Evolutionary conservation across 2,797 vertebrate species (phyloP).

Genomic region (Cossypha polioptera): DNA sequence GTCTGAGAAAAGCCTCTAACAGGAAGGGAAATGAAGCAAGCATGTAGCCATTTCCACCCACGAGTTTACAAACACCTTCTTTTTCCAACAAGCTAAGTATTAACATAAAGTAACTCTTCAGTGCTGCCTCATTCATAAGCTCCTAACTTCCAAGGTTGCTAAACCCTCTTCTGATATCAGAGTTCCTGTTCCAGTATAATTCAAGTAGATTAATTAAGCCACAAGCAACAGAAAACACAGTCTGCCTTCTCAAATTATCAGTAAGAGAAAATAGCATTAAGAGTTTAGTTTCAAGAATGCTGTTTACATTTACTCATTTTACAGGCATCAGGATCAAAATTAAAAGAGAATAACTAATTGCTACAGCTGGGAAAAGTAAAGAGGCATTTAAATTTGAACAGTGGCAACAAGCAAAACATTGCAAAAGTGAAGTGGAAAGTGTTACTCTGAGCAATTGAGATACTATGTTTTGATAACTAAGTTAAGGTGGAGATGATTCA

Average conservation of each 20-base stretch:
- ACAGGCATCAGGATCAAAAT: neutral
- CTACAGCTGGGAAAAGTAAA: constrained; percentile 55
- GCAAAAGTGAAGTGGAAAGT: constrained; percentile 37
- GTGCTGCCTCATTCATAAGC: neutral
- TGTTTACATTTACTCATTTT: constrained; percentile 52
- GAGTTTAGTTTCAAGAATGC: constrained; percentile 32
- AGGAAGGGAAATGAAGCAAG: neutral
- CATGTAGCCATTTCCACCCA: neutral
- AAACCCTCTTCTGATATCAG: neutral
- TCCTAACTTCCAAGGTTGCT: neutral
- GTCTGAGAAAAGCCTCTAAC: neutral
- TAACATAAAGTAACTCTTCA: neutral
- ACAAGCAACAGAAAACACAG: constrained; percentile 2
- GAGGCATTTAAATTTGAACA: constrained; percentile 7
- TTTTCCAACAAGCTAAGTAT: neutral
- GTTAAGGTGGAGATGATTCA: constrained; percentile 15
- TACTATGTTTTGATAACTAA: constrained; percentile 51
- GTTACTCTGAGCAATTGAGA: constrained; percentile 48
- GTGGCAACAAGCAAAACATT: neutral
- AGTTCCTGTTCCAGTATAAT: neutral
- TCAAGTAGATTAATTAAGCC: constrained; percentile 43
- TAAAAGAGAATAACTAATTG: constrained; percentile 51
- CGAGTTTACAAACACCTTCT: neutral
- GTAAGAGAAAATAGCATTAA: neutral
- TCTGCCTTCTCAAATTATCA: constrained; percentile 39